Conservation (phyloP, 2,113 vertebrate genomes). For the Athene noctua region DNA sequence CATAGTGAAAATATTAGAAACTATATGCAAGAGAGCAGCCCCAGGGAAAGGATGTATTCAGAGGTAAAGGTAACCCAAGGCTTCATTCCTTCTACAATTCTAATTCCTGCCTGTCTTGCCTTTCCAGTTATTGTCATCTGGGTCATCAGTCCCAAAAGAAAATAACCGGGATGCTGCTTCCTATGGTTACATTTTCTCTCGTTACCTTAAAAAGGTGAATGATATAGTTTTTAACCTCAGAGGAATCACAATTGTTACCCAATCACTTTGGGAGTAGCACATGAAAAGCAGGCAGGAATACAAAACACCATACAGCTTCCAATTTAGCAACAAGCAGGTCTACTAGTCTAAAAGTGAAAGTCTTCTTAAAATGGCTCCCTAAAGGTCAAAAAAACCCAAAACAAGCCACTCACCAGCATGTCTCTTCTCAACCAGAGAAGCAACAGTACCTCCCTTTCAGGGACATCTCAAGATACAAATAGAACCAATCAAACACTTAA, state of each 20-base stretch:
- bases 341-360: background rate
- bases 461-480: background rate
- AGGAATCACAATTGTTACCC: background rate
- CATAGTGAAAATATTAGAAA: background rate
- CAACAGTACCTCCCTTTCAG: background rate
- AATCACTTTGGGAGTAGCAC: background rate
- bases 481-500: background rate
- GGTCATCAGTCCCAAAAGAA: background rate
- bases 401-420: background rate
- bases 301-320: background rate
- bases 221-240: background rate
- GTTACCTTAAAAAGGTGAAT: background rate
- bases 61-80: background rate
- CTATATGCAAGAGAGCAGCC: background rate
- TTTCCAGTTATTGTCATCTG: background rate
- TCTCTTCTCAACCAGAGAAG: accelerated
- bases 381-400: background rate
- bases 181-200: background rate
- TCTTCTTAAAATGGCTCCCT: background rate
- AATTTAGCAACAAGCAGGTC: background rate
- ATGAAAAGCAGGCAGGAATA: background rate
- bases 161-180: background rate
- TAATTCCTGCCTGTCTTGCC: background rate
- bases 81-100: background rate
- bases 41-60: background rate